phyloP scores from a whole-genome alignment of 1,140 invertebrate species.

The Euura saliciscinereae region DNA sequence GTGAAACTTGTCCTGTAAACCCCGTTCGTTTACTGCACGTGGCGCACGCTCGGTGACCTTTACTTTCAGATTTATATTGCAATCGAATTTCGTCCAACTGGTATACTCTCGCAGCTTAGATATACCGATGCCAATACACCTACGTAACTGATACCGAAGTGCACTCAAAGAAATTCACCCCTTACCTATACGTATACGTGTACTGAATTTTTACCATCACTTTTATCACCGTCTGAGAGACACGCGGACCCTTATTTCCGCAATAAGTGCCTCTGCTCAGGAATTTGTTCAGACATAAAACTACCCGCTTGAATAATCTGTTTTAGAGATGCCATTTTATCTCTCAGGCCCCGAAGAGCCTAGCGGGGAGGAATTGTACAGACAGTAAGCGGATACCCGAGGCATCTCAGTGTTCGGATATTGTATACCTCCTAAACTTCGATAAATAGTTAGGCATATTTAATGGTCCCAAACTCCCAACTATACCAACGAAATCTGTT shows the following conservation, averaged over 20 bases:
- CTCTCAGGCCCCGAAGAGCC: not conserved
- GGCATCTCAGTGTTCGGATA: too few species aligned
- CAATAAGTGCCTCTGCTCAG: not conserved
- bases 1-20: not conserved
- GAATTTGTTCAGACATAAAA: not conserved
- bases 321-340: not conserved
- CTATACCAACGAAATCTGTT: too few species aligned
- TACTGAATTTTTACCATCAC: not conserved
- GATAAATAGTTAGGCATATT: too few species aligned
- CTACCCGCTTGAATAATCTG: not conserved
- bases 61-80: not conserved
- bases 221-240: too few species aligned
- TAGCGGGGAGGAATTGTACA: too few species aligned
- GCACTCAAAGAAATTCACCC: not conserved
- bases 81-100: not conserved
- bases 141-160: not conserved
- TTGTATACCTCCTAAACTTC: too few species aligned
- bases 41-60: conserved; percentile 2
- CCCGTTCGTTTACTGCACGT: not conserved
- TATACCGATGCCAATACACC: not conserved
- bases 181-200: not conserved
- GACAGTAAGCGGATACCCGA: too few species aligned
- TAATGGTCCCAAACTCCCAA: too few species aligned
- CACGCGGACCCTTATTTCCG: not conserved
- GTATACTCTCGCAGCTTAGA: not conserved